These are phyloP conservation scores for Lutjanus argentimaculatus DNA, from an alignment of 2,797 vertebrate genomes.

Conservation along the genomic window DNA sequence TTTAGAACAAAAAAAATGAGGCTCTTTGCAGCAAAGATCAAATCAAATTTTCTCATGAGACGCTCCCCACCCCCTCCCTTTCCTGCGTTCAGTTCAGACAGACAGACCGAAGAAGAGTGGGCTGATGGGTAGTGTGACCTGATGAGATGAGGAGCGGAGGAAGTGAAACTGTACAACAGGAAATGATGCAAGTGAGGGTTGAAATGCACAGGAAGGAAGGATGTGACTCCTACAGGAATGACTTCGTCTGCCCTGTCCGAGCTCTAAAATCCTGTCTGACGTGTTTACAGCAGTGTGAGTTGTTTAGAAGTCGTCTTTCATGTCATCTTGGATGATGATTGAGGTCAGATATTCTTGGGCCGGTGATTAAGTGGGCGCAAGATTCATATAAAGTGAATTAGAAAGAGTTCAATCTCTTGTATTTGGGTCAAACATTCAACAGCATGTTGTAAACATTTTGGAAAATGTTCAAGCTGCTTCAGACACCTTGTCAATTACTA, in stretches of 20 bases:
- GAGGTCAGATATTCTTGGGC: slow-evolving; percentile 32
- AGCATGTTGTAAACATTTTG: slow-evolving; percentile 27
- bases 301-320: slow-evolving; percentile 15
- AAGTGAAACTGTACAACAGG: slow-evolving; percentile 55
- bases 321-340: slow-evolving; percentile 24
- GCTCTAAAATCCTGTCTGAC: slow-evolving; percentile 37
- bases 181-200: slow-evolving; percentile 56
- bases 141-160: slow-evolving; percentile 48
- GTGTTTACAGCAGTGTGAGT: slow-evolving; percentile 27
- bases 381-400: slow-evolving; percentile 39
- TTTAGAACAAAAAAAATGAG: slow-evolving; percentile 76
- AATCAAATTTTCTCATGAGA: slow-evolving; percentile 38
- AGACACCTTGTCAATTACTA: slow-evolving; percentile 16
- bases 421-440: slow-evolving; percentile 67
- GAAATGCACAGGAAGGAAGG: slow-evolving; percentile 48
- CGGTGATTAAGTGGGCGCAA: neutral
- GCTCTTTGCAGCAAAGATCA: slow-evolving; percentile 38
- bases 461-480: slow-evolving; percentile 27
- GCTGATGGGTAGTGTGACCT: slow-evolving; percentile 49
- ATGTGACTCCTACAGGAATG: slow-evolving; percentile 18
- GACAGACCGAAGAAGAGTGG: slow-evolving; percentile 36
- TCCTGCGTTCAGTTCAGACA: slow-evolving; percentile 30
- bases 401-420: slow-evolving; percentile 31
- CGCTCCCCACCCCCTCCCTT: neutral
- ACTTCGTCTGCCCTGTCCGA: slow-evolving; percentile 10